Evolutionary conservation across 2,113 vertebrate genomes (phyloP).

Genomic region (Motacilla alba): DNA sequence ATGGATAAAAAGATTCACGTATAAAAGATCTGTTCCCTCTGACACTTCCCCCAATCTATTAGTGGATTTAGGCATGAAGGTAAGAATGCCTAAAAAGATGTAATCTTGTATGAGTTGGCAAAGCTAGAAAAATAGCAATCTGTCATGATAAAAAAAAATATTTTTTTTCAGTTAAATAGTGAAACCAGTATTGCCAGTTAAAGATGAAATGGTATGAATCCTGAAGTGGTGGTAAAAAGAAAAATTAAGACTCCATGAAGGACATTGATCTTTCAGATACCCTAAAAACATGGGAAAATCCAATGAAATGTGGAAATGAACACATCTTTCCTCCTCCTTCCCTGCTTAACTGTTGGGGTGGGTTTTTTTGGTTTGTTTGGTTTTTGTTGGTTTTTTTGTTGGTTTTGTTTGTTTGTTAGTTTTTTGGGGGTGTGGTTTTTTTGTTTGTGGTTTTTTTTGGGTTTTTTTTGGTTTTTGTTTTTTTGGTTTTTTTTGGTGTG

Average conservation of each 20-base stretch:
- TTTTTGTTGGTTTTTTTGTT: neutral
- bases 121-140: neutral
- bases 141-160: neutral
- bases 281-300: neutral
- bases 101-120: neutral
- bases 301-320: neutral
- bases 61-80: neutral
- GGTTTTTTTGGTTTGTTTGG: neutral
- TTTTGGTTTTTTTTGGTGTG: no score
- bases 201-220: neutral
- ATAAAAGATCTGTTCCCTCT: neutral
- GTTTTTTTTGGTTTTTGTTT: neutral
- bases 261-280: neutral
- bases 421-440: neutral
- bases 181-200: neutral
- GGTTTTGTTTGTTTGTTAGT: no score
- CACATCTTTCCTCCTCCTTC: fast-evolving
- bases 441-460: neutral
- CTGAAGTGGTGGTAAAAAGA: neutral
- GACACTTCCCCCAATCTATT: fast-evolving
- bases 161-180: neutral
- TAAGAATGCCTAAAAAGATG: neutral
- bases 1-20: neutral
- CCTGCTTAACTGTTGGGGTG: neutral
- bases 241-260: neutral